phyloP scores from a whole-genome alignment of 1,140 invertebrate species.

The Papilio dardanus region DNA sequence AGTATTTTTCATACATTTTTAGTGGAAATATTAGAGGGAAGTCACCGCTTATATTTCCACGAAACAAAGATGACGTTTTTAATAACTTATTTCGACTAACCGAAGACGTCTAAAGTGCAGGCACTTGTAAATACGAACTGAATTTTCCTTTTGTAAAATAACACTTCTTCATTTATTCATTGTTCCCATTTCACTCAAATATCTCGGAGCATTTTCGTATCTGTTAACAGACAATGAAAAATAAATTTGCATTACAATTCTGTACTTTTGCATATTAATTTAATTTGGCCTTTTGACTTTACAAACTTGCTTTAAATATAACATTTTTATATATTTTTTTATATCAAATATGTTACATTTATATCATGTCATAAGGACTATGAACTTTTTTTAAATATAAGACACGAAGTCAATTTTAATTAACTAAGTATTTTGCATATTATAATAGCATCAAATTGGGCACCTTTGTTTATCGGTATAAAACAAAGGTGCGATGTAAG shows the following conservation, averaged over 20 bases:
- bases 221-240: background rate
- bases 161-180: conserved; percentile 10
- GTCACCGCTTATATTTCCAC: conserved; percentile 39
- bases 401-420: background rate
- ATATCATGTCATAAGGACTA: background rate
- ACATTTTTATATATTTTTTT: no score
- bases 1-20: background rate
- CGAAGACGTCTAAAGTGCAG: conserved; percentile 32
- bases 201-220: conserved; percentile 3
- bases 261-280: background rate
- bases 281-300: background rate
- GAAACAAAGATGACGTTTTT: conserved; percentile 48
- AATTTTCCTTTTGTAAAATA: conserved; percentile 5
- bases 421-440: background rate
- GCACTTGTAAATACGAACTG: conserved; percentile 1
- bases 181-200: conserved; percentile 7
- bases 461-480: background rate
- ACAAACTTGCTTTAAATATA: background rate
- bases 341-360: background rate
- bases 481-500: background rate
- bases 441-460: background rate
- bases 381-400: background rate
- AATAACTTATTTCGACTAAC: conserved; percentile 50
- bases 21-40: background rate
- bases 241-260: background rate